Percentiles rank a stretch among this genome's conserved stretches.
Evolutionary conservation across 2,113 vertebrate species (phyloP).

Genomic region (Athene noctua): DNA sequence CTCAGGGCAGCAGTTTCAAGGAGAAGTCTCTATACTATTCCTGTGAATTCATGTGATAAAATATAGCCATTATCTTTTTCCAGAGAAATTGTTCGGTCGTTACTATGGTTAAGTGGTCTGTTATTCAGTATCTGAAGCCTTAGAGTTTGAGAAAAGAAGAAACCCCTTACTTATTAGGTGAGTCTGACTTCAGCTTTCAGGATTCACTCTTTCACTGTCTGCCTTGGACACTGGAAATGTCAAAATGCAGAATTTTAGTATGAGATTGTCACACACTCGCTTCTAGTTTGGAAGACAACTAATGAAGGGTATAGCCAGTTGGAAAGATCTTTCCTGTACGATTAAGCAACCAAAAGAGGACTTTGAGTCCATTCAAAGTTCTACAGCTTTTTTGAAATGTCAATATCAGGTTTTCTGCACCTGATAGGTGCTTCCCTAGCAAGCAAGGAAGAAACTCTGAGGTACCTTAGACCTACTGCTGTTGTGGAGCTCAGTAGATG

Average conservation of each 20-base stretch:
- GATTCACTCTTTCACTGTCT: neutral
- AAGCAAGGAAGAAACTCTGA: neutral
- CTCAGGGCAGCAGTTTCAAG: neutral
- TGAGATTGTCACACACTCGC: neutral
- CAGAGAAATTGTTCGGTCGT: neutral
- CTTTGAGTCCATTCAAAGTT: neutral
- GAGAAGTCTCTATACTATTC: neutral
- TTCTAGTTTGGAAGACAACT: neutral
- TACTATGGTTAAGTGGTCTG: neutral
- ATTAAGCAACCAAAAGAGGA: neutral
- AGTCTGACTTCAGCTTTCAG: neutral
- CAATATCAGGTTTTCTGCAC: neutral
- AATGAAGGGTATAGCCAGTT: neutral
- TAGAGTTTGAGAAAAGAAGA: neutral
- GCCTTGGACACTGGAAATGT: neutral
- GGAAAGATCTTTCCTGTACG: neutral
- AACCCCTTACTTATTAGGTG: neutral
- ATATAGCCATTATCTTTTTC: neutral
- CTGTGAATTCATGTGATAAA: neutral
- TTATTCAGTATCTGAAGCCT: neutral
- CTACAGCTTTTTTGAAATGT: neutral
- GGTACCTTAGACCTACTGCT: neutral
- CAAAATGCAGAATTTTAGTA: neutral
- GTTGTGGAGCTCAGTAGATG: neutral
- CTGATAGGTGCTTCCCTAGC: neutral